Base-by-base conservation (phyloP, 1,140 invertebrate genomes). In the Drosophila nasuta region DNA sequence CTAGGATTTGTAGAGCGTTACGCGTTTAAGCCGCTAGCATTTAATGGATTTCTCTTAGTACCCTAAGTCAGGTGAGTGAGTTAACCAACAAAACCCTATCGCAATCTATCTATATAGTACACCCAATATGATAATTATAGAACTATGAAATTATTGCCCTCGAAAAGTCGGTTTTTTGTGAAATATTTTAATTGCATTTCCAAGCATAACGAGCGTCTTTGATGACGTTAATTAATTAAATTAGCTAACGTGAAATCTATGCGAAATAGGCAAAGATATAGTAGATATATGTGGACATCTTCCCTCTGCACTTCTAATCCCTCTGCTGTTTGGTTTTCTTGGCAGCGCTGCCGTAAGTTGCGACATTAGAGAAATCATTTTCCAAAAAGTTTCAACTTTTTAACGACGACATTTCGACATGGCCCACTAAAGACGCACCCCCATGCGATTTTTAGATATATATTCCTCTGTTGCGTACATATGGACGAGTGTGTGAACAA, bases 41-140 rank as follows among this genome's bases (percentile, higher is more conserved):
- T 88, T 88, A 88, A 88, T 88, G 83, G 83, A 88, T 73, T 88
- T 88, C 68, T 78, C 78, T 82, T 88, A 89, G 85, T 81, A 81
- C 69, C 79, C 80, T 83, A 88, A 88, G 83, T 49, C 77, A 89
- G 83, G 83, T 88, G 48, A 88, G 83, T 88, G 48, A 88, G 81
- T 83, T 10, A 13, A 35, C 3, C 48, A 25, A 38, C 35, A 38
- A 38, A 33, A 8, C 8, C 35, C 10, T 8, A 8, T 38, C 11
- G 30, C 41, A 38, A 46, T 33, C 11, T 35, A 52, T 11, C 33
- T 5, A 41, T 25, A 48, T 48, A 38, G 30, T 11, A 28, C 3
- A 6, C 6, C 6, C 30, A 30, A 45, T 45, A 54, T 46, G 35
- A 45, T 52, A 58, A 45, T 13, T 51, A 49, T 51, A 45, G 38